phyloP scores from a whole-genome alignment of 2,113 vertebrate genomes.

The Cnemophilus loriae region DNA sequence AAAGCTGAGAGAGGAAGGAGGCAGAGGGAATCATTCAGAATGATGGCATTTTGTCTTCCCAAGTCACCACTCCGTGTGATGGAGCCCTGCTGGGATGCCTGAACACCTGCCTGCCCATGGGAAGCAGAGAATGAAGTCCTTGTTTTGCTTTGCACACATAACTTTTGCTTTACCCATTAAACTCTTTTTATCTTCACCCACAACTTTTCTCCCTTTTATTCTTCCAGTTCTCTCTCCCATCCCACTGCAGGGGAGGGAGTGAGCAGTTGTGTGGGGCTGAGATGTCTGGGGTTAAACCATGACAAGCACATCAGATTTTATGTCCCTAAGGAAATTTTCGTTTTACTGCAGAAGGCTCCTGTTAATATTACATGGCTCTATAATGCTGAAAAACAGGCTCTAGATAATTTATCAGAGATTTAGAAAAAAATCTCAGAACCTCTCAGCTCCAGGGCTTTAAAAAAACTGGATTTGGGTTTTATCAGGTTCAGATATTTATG shows the following conservation, averaged over 20 bases:
- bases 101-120: not conserved
- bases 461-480: not conserved
- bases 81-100: not conserved
- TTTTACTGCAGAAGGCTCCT: not conserved
- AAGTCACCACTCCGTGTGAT: not conserved
- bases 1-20: not conserved
- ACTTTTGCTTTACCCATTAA: not conserved
- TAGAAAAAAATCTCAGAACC: not conserved
- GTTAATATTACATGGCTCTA: not conserved
- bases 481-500: not conserved
- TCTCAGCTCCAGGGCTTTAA: not conserved
- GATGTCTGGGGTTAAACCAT: not conserved
- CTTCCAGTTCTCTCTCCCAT: not conserved
- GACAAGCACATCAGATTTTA: not conserved
- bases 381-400: not conserved
- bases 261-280: not conserved
- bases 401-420: not conserved
- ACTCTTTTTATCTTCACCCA: not conserved
- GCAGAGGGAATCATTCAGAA: not conserved
- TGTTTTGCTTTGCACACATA: not conserved
- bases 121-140: not conserved
- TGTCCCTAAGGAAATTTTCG: not conserved
- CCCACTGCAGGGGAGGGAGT: not conserved
- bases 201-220: not conserved
- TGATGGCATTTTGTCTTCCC: not conserved